phyloP scores from a whole-genome alignment of 2,797 vertebrate species.

The Choloepus didactylus region DNA sequence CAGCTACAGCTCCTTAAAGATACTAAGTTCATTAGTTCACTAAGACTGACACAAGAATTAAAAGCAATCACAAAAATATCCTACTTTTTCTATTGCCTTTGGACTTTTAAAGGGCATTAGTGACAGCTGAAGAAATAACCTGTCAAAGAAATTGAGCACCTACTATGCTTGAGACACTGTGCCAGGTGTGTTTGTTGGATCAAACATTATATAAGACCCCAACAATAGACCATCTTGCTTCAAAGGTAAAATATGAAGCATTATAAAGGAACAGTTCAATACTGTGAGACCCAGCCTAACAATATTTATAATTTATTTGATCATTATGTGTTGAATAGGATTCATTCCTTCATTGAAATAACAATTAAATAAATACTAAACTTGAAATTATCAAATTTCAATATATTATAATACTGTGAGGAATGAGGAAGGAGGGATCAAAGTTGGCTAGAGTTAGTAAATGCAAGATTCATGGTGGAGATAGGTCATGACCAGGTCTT shows the following conservation, averaged over 20 bases:
- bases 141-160: background rate
- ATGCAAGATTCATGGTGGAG: background rate
- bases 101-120: background rate
- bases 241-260: background rate
- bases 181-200: background rate
- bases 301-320: background rate
- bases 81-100: background rate
- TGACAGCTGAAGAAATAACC: background rate
- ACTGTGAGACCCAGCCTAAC: background rate
- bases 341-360: background rate
- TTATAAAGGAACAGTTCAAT: background rate
- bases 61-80: conserved; percentile 6
- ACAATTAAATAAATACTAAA: too few relatives aligned
- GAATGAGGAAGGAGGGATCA: too few relatives aligned
- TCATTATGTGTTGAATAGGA: background rate
- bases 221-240: background rate
- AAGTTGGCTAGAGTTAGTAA: too few relatives aligned
- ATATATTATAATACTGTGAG: too few relatives aligned
- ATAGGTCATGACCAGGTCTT: too few relatives aligned
- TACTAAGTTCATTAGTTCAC: conserved; percentile 23
- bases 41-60: background rate
- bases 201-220: background rate
- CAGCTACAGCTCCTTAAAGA: background rate
- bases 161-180: background rate
- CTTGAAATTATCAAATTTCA: too few relatives aligned